Evolutionary conservation across 2,888 invertebrate species (phyloP), one percentile per base, ranked within the genome.

Genomic region (Heteromyza rotundicornis): DNA sequence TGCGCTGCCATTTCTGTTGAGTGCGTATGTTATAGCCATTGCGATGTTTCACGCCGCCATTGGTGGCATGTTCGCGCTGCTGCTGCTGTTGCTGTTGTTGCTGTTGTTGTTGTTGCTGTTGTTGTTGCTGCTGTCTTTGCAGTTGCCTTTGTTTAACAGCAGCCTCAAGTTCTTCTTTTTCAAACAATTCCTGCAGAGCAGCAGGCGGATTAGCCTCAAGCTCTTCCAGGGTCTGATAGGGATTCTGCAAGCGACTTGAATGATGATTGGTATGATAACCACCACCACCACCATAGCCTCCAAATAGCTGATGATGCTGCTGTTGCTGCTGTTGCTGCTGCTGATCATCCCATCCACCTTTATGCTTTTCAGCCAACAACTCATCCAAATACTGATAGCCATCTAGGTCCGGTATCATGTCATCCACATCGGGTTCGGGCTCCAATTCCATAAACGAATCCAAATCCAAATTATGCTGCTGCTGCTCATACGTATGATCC

Each of bases 1-100:
- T 81, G 47, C 79, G 69, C 20, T 78, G 72, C 77, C 80, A 77
- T 61, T 82, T 79, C 62, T 80, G 80, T 63, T 81, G 78, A 65
- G 74, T 63, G 62, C 76, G 72, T 55, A 76, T 74, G 49, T 81
- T 80, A 60, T 74, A 75, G 64, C 68, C 60, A 56, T 64, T 66
- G 23, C 60, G 60, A n/a, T n/a, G n/a, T n/a, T n/a, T n/a, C n/a
- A n/a, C n/a, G n/a, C n/a, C n/a, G n/a, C n/a, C n/a, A n/a, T 36
- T 63, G 27, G 64, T 12, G 0, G 59, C 44, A 10, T 57, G 19
- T 32, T 44, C 44, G 16, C 14, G 20, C 24, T 50, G 53, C 3
- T 70, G 74, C 2, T 65, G 62, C 24, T 73, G 70, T 3, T 61
- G 57, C 10, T 66, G 53, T 19, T 55, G 57, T 10, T 62, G 61